These are phyloP conservation scores for Drosophila pruinosa DNA, from an alignment of 1,140 invertebrate species.

Conservation along the genomic window DNA sequence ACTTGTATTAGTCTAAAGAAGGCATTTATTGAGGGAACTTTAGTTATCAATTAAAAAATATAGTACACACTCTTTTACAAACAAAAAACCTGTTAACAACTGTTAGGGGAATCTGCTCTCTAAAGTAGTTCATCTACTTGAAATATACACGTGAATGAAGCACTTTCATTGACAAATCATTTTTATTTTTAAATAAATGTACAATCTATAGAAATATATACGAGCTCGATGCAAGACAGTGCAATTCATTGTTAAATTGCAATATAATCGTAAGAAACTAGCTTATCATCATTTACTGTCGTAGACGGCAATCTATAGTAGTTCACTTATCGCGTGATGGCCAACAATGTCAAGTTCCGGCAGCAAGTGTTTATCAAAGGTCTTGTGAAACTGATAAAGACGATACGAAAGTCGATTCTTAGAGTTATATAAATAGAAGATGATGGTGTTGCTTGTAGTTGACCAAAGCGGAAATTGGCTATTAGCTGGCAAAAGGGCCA, in stretches of 20 bases:
- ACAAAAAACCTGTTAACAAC: too few species aligned
- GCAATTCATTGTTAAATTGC: conserved; percentile 15
- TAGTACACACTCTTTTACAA: too few species aligned
- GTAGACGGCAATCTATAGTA: conserved; percentile 1
- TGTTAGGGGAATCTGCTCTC: too few species aligned
- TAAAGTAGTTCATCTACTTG: too few species aligned
- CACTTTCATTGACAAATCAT: background rate
- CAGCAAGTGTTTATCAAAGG: background rate
- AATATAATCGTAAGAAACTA: background rate
- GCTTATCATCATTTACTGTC: conserved; percentile 2
- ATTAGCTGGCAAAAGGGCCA: conserved; percentile 52
- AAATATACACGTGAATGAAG: too few species aligned
- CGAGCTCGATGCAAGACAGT: background rate
- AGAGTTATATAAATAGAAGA: conserved; percentile 38
- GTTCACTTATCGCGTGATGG: conserved; percentile 15
- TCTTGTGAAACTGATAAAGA: conserved; percentile 14
- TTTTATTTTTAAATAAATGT: too few species aligned
- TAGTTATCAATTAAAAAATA: too few species aligned
- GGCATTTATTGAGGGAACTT: too few species aligned
- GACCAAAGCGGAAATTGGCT: conserved; percentile 65
- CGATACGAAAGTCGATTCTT: background rate
- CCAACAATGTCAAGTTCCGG: conserved; percentile 24
- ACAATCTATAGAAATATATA: too few species aligned
- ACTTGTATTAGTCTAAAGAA: too few species aligned
- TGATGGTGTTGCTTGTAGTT: conserved; percentile 48